Base-by-base conservation (phyloP, 2,113 vertebrate genomes). In the Pelusios castaneus region DNA sequence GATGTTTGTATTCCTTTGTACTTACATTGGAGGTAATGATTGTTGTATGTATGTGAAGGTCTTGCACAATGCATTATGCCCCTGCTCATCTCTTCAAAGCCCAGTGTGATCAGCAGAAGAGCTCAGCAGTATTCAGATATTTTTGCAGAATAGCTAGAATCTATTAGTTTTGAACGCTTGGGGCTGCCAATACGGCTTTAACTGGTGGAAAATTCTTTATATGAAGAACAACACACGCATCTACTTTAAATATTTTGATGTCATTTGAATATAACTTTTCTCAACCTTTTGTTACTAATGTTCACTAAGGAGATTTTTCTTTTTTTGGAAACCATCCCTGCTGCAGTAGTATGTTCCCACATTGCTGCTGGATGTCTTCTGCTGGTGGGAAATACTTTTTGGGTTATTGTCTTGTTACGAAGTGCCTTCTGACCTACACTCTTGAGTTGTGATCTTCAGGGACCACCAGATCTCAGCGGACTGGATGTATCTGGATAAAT, bases 31-130 rank as follows among this genome's bases (percentile, higher is more conserved):
- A 54, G 70, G 11, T 1, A 4, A n/a, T 89, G 79, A 13, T 84
- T 85, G 6, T 14, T 0, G 0, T 85, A 78, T 83, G 11, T 76
- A 93, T 89, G 17, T 80, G 73, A 91, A 73, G 47, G 2, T 12
- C 1, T 79, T 76, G 22, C 8, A 77, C 79, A 56, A 70, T 47
- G 27, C n/a, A n/a, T 60, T 54, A 5, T 8, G 58, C 5, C 47
- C 85, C 84, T 55, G 2, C 25, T 19, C 85, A 87, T 24, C 70
- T 25, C 25, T 38, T 76, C 22, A 38, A 84, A 87, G 51, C 17
- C 11, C 14, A 8, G 0, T n/a, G 9, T 67, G 60, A n/a, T 67
- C 17, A 67, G 60, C 34, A 67, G 34, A 67, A 34, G 34, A 17
- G 60, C 60, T 67, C 60, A 19, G 31, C 17, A 67, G 34, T 67